Conservation (phyloP, 2,888 invertebrate genomes). For the Ferrisia virgata region DNA sequence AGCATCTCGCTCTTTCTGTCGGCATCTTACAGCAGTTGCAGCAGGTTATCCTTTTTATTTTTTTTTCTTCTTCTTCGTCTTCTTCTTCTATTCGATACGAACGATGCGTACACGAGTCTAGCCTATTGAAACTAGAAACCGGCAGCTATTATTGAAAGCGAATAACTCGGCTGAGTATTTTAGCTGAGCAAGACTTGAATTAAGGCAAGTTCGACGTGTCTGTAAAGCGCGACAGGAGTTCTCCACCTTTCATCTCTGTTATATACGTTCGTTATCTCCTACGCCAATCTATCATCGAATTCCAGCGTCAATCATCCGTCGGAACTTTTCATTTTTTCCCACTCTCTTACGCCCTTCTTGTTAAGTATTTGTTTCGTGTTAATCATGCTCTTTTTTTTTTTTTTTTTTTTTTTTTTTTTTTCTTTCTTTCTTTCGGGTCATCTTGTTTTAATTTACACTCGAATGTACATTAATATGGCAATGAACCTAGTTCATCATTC, state of each 20-base stretch:
- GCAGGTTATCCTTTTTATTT: background rate
- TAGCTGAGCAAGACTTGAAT: constrained; percentile 20
- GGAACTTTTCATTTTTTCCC: constrained; percentile 12
- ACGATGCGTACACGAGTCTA: background rate
- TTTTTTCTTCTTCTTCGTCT: background rate
- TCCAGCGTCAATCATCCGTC: constrained; percentile 30
- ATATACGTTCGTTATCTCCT: constrained; percentile 17
- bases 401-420: background rate
- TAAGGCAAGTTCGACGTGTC: constrained; percentile 12
- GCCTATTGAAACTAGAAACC: background rate
- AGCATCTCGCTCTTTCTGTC: background rate
- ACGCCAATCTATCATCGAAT: constrained; percentile 23
- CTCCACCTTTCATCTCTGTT: constrained; percentile 10
- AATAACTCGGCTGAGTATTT: constrained; percentile 18
- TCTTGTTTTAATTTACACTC: constrained; percentile 2
- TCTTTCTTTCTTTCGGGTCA: too few relatives aligned
- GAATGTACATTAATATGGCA: background rate
- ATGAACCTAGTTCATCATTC: constrained; percentile 6
- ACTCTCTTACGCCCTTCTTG: background rate
- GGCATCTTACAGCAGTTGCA: background rate
- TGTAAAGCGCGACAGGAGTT: constrained; percentile 28
- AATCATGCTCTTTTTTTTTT: constrained; percentile 6
- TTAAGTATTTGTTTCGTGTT: constrained; percentile 16
- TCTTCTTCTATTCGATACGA: too few relatives aligned
- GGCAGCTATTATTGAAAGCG: constrained; percentile 25